Conservation (phyloP, 1,140 invertebrate species). For the Meloidogyne chitwoodi region DNA sequence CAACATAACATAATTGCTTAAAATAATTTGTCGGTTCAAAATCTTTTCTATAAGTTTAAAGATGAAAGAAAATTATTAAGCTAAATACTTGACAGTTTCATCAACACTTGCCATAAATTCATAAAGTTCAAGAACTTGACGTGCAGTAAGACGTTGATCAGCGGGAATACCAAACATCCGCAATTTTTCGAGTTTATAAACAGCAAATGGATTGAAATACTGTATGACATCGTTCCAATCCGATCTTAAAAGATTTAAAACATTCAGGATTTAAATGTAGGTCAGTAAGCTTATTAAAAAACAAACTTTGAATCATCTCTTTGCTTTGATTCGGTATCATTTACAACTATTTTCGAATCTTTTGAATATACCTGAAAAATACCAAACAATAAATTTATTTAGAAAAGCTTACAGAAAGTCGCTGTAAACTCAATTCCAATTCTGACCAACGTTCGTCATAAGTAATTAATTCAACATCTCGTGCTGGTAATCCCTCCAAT, state of each 20-base stretch:
- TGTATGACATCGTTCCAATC: conserved; percentile 25
- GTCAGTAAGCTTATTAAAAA: neutral
- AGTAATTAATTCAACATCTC: conserved; percentile 50
- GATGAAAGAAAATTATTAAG: conserved; percentile 2
- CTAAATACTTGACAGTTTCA: conserved; percentile 37
- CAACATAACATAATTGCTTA: neutral
- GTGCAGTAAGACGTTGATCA: conserved; percentile 56
- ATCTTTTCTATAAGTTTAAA: conserved; percentile 35
- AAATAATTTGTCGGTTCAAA: conserved; percentile 56
- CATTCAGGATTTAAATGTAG: neutral
- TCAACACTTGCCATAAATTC: conserved; percentile 49
- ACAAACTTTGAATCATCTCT: neutral
- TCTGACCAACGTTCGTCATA: conserved; percentile 59
- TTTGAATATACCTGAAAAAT: conserved; percentile 25
- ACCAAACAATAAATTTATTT: neutral
- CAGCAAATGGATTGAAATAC: conserved; percentile 54
- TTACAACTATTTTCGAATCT: conserved; percentile 12
- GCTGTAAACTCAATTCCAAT: conserved; percentile 49
- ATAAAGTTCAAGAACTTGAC: conserved; percentile 55
- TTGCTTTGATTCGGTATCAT: neutral
- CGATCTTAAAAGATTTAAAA: neutral
- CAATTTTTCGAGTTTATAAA: conserved; percentile 57
- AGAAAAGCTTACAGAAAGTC: conserved; percentile 15
- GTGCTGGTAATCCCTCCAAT: conserved; percentile 21
- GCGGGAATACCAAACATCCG: conserved; percentile 58